Base-by-base conservation (phyloP, 2,888 invertebrate genomes). In the Ptilodon capucinus region DNA sequence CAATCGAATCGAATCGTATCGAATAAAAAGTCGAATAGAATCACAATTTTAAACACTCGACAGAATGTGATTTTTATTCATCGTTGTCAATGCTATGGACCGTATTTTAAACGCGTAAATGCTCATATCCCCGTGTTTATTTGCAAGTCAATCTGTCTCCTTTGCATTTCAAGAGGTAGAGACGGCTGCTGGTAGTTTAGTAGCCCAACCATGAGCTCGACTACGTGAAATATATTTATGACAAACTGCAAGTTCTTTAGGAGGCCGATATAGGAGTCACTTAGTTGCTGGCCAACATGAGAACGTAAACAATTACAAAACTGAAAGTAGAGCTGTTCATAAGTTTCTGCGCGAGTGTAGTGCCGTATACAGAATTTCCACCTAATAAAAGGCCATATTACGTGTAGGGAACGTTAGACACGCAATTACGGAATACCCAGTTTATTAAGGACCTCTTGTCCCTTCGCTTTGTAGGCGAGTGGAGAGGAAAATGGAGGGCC, bases 351-450 rank as follows among this genome's bases (percentile, higher is more conserved):
- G 67, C 68, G 69, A 77, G 51, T 66, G 64, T 81, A 83, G 79
- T 81, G 74, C 79, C 81, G 80, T 86, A 84, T 79, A 84, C 81
- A 86, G 86, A 86, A 86, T 90, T 91, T 87, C 86, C 86, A 90
- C 90, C 86, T 90, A 90, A 90, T 91, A 90, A 90, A 89, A 89
- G 88, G 76, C 84, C 84, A 70, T 78, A 84, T 86, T 88, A 89
- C 86, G 87, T 84, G 86, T 80, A 85, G 84, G 81, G 83, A 82
- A 78, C 86, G 84, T 88, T 85, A 86, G 84, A 86, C 86, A 87
- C 81, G 86, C 88, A 87, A 88, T 90, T 89, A 89, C 73, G 64
- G 74, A 63, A 72, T 74, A 68, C 54, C 90, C 86, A 87, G 71
- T 68, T 53, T 79, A 82, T 65, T 70, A 51, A 71, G 89, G 75